These are phyloP conservation scores for Micronycteris hirsuta DNA, from an alignment of 2,113 vertebrate genomes.

Conservation along the genomic window DNA sequence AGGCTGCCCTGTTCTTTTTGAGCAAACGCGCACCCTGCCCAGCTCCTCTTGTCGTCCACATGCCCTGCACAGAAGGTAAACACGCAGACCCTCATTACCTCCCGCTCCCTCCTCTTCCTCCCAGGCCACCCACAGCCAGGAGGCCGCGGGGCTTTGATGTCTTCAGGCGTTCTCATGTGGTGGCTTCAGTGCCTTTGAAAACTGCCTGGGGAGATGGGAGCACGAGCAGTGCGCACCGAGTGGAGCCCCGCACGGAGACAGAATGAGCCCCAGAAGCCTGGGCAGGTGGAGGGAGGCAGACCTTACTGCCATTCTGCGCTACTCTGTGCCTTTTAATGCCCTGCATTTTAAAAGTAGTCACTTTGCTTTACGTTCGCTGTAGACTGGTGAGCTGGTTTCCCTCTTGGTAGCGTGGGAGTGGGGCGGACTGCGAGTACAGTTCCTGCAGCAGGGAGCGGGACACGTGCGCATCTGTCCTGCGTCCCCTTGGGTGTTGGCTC, in stretches of 20 bases:
- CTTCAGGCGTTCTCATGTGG: conserved; percentile 78
- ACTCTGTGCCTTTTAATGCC: not conserved
- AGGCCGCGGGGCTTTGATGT: conserved; percentile 80
- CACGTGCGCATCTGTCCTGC: not conserved
- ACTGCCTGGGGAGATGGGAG: conserved; percentile 72
- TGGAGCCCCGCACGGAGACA: conserved; percentile 74
- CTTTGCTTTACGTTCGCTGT: not conserved
- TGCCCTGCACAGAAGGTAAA: conserved; percentile 83
- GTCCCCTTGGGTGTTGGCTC: not conserved
- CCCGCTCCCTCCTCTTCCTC: conserved; percentile 73
- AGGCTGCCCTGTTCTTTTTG: conserved; percentile 84
- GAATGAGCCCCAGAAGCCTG: conserved; percentile 66
- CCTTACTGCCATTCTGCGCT: conserved; percentile 54
- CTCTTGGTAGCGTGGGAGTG: conserved; percentile 43
- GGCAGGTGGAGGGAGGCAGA: conserved; percentile 73
- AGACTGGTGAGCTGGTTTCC: conserved; percentile 7
- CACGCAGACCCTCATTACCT: conserved; percentile 81
- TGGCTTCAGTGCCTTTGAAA: conserved; percentile 76
- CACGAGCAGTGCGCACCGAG: conserved; percentile 70
- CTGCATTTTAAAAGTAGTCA: not conserved
- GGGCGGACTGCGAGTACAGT: not conserved
- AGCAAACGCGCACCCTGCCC: conserved; percentile 81
- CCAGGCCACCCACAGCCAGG: conserved; percentile 67
- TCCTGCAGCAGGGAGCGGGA: not conserved
- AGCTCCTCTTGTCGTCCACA: conserved; percentile 82